These are phyloP conservation scores for Drosophila cracens DNA, from an alignment of 2,888 invertebrate genomes.

Conservation along the genomic window DNA sequence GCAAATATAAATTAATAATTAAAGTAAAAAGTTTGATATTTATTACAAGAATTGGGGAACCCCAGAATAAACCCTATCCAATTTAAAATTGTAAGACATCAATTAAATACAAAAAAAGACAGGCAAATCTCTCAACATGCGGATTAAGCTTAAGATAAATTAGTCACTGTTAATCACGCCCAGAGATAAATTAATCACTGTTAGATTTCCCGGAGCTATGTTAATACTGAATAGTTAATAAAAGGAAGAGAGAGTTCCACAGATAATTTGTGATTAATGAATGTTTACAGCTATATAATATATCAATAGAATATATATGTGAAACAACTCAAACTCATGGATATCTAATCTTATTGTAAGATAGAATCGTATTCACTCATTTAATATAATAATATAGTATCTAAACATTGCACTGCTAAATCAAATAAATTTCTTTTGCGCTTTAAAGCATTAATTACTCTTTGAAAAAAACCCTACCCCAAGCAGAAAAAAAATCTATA, in stretches of 20 bases:
- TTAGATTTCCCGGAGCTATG: background rate
- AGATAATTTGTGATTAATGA: background rate
- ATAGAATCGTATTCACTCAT: background rate
- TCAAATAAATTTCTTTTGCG: background rate
- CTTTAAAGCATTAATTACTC: background rate
- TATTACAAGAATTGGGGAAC: background rate
- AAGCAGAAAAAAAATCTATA: constrained; percentile 43
- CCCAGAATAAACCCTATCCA: background rate
- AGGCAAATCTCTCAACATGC: background rate
- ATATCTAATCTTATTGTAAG: constrained; percentile 16
- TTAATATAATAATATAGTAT: constrained; percentile 17
- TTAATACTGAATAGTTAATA: background rate
- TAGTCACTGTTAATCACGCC: background rate
- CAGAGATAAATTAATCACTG: background rate
- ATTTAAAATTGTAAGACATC: background rate
- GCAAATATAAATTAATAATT: background rate
- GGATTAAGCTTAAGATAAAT: background rate
- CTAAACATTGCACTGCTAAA: constrained; percentile 1
- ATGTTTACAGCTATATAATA: background rate
- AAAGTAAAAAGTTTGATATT: background rate
- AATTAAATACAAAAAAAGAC: background rate
- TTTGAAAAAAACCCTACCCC: constrained; percentile 58
- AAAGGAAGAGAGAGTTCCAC: background rate
- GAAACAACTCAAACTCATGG: background rate
- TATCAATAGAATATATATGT: background rate